Conservation (phyloP, 2,113 vertebrate species). For the Ophthalmolycus amberensis region DNA sequence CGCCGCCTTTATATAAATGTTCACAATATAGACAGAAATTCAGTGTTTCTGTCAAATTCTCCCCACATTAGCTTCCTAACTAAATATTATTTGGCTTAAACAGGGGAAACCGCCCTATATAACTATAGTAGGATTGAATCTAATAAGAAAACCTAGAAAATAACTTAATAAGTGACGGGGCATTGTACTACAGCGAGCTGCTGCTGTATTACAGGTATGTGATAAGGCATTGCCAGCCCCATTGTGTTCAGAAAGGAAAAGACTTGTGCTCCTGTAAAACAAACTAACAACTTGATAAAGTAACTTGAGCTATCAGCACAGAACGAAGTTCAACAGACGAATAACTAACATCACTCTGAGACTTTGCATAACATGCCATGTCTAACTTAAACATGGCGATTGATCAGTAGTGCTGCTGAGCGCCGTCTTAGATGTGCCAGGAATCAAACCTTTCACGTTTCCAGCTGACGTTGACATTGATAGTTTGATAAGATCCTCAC, state of each 20-base stretch:
- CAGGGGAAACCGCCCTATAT: background rate
- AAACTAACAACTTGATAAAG: background rate
- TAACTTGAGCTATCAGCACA: background rate
- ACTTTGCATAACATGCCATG: background rate
- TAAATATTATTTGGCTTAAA: background rate
- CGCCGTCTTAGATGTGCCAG: background rate
- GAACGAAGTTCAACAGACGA: background rate
- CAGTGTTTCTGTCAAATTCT: background rate
- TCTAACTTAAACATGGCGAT: background rate
- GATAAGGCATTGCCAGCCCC: background rate
- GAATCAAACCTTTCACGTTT: constrained; percentile 16
- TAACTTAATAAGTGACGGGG: background rate
- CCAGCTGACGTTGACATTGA: background rate
- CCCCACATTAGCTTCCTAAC: background rate
- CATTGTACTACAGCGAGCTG: background rate
- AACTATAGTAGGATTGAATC: background rate
- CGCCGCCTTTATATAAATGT: background rate
- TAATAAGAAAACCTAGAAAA: background rate
- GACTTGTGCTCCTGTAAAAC: background rate
- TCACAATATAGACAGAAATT: background rate
- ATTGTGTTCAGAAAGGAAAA: background rate
- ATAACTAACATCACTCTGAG: background rate
- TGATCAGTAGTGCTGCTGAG: background rate
- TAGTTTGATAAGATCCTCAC: background rate
- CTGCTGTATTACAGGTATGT: background rate